phyloP scores from a whole-genome alignment of 2,888 invertebrate species.

The Polietes domitor region DNA sequence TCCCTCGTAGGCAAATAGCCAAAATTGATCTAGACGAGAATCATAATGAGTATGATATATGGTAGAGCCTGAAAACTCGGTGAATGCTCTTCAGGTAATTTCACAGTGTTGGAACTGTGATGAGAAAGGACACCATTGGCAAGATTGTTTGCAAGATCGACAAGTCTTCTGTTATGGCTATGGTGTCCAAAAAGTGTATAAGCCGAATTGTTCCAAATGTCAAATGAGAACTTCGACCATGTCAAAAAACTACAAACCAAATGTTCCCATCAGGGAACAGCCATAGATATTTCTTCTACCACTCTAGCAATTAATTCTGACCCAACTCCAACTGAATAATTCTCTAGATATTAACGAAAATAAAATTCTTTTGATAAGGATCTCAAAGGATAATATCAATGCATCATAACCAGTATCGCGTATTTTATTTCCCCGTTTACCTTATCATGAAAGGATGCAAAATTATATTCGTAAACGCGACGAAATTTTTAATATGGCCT shows the following conservation, averaged over 20 bases:
- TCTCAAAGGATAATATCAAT: no score
- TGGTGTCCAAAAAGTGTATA: neutral
- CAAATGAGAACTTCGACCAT: no score
- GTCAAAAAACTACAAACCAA: neutral
- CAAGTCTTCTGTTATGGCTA: constrained; percentile 51
- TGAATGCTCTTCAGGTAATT: constrained; percentile 9
- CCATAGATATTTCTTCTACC: no score
- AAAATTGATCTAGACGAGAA: constrained; percentile 16
- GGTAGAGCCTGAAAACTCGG: neutral
- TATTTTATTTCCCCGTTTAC: neutral
- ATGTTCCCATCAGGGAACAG: neutral
- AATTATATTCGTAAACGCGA: neutral
- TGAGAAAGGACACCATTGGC: constrained; percentile 11
- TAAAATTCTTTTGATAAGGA: no score
- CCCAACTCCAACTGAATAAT: no score
- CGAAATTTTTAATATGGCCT: neutral
- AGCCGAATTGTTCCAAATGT: neutral
- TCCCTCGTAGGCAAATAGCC: constrained; percentile 25
- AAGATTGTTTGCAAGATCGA: constrained; percentile 19
- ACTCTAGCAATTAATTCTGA: no score
- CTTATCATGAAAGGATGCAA: constrained; percentile 30
- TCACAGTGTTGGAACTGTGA: constrained; percentile 51
- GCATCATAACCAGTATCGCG: no score
- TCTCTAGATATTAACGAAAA: no score
- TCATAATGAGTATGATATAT: neutral